phyloP scores from a whole-genome alignment of 1,140 invertebrate genomes.

The silkworm (Bombyx mori) region DNA sequence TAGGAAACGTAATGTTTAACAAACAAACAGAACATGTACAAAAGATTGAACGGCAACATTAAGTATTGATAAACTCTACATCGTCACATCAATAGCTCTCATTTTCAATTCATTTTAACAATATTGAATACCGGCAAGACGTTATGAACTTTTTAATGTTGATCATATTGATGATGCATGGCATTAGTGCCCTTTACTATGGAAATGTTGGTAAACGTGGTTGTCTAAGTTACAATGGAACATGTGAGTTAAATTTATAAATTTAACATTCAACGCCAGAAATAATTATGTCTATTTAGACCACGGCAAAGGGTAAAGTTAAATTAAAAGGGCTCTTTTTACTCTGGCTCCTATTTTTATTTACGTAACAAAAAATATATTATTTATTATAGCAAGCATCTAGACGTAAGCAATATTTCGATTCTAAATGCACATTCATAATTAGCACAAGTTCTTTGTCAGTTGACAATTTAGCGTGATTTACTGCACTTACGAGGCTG shows the following conservation, averaged over 20 bases:
- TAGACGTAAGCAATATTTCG: no score
- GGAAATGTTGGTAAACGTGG: slow-evolving; percentile 28
- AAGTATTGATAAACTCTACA: no score
- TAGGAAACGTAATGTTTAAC: no score
- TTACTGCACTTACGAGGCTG: background rate
- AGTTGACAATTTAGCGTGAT: background rate
- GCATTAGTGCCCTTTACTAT: slow-evolving; percentile 21
- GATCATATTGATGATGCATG: no score
- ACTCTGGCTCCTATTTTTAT: background rate
- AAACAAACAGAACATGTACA: no score
- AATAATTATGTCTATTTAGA: background rate
- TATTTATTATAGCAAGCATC: background rate
- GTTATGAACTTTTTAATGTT: no score
- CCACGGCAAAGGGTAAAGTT: background rate
- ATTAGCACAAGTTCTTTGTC: background rate
- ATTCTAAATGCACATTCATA: background rate
- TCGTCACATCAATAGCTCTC: no score
- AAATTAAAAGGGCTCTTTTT: background rate
- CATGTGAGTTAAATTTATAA: slow-evolving; percentile 32
- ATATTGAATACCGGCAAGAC: no score
- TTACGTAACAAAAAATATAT: background rate
- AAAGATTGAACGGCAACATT: no score
- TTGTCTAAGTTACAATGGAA: slow-evolving; percentile 37
- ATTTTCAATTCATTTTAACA: no score
- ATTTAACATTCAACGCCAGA: background rate